Percentiles rank a stretch among this genome's conserved stretches.
Evolutionary conservation across 2,797 vertebrate genomes (phyloP).

Genomic region (Argya squamiceps): DNA sequence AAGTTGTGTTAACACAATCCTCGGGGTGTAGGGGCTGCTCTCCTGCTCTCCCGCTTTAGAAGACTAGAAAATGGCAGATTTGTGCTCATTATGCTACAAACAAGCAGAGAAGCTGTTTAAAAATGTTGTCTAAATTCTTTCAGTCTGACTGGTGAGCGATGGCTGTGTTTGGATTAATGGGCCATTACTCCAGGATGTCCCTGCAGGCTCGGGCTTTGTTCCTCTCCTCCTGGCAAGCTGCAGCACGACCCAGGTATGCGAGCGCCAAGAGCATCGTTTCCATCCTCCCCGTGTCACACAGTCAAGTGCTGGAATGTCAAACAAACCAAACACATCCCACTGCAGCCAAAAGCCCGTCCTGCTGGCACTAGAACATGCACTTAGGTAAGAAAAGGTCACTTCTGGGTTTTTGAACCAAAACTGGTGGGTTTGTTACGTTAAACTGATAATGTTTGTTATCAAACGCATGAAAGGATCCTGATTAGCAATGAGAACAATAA

Average conservation of each 20-base stretch:
- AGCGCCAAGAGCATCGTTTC: background rate
- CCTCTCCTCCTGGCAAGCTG: background rate
- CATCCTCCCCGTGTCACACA: background rate
- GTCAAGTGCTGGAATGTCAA: background rate
- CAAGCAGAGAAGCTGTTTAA: background rate
- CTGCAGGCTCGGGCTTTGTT: slow-evolving; percentile 7
- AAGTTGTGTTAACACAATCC: background rate
- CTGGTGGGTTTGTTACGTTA: background rate
- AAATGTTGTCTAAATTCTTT: background rate
- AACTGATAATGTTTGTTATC: background rate
- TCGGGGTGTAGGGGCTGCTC: background rate
- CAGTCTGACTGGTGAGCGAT: background rate
- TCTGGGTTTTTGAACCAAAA: background rate
- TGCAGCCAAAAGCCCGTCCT: background rate
- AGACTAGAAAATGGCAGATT: background rate
- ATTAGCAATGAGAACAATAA: rapidly evolving
- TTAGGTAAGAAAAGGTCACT: background rate
- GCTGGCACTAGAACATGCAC: background rate
- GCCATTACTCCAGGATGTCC: background rate
- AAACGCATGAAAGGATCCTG: rapidly evolving
- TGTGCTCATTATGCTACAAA: background rate
- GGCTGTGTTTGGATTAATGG: background rate
- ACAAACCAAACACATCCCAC: background rate
- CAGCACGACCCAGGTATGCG: background rate
- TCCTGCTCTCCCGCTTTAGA: background rate